phyloP scores from a whole-genome alignment of 2,113 vertebrate species.

The Protobothrops flavoviridis region DNA sequence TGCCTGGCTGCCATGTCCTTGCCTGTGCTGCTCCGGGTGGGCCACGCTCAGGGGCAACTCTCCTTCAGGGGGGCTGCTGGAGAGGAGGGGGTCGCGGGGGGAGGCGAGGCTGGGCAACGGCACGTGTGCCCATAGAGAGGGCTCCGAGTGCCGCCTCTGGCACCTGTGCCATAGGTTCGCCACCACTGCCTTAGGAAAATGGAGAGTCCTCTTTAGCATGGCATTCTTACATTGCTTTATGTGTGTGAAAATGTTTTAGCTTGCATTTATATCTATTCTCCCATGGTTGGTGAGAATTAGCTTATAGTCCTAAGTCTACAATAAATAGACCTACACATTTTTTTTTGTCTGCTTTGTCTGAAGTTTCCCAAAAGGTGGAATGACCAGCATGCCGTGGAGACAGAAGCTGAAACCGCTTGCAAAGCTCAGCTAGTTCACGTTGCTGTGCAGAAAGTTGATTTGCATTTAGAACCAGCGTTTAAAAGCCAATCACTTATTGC shows the following conservation, averaged over 20 bases:
- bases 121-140: too few species aligned
- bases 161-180: too few species aligned
- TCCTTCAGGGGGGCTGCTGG: too few species aligned
- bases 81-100: too few species aligned
- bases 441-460: neutral
- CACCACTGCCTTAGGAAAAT: neutral
- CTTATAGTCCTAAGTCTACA: neutral
- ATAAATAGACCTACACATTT: neutral
- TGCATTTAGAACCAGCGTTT: neutral
- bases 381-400: neutral
- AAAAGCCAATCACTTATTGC: neutral
- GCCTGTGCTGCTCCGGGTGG: too few species aligned
- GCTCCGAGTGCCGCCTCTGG: too few species aligned
- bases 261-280: slow-evolving; percentile 24
- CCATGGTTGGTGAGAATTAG: slow-evolving; percentile 24
- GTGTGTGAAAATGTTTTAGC: neutral
- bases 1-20: too few species aligned
- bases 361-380: neutral
- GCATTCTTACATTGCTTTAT: neutral
- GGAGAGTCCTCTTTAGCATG: neutral
- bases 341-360: neutral
- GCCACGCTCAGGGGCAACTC: too few species aligned
- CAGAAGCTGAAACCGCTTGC: neutral
- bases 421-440: neutral
- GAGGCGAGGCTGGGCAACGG: too few species aligned